Percentiles rank a stretch among this genome's conserved stretches.
These are phyloP conservation scores for Xestia rhomboidea DNA, from an alignment of 2,888 invertebrate genomes.

Conservation along the genomic window DNA sequence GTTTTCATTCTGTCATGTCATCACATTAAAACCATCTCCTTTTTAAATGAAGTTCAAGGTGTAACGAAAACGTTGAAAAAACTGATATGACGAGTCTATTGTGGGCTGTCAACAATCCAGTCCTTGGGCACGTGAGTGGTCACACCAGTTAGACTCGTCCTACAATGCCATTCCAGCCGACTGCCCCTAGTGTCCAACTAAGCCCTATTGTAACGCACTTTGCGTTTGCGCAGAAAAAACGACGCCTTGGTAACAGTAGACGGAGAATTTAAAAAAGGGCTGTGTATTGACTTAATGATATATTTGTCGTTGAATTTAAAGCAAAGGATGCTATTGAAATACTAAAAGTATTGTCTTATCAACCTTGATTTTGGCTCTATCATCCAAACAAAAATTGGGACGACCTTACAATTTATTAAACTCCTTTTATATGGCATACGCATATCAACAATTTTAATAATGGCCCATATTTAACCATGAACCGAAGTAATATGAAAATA, in stretches of 20 bases:
- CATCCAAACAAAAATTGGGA: neutral
- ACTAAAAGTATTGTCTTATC: slow-evolving; percentile 31
- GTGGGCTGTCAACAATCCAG: slow-evolving; percentile 64
- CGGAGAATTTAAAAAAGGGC: slow-evolving; percentile 13
- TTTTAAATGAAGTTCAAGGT: slow-evolving; percentile 40
- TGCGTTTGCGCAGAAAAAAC: slow-evolving; percentile 53
- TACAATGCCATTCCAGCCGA: slow-evolving; percentile 75
- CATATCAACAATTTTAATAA: slow-evolving; percentile 27
- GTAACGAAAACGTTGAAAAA: slow-evolving; percentile 42
- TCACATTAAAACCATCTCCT: neutral
- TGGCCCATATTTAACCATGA: slow-evolving; percentile 35
- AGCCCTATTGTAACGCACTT: slow-evolving; percentile 67
- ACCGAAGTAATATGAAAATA: slow-evolving; percentile 63
- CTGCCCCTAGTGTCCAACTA: slow-evolving; percentile 67
- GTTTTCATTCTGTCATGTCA: neutral
- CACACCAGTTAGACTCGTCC: slow-evolving; percentile 73
- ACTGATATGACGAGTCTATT: slow-evolving; percentile 56
- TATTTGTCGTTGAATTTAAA: slow-evolving; percentile 34
- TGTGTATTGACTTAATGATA: slow-evolving; percentile 21
- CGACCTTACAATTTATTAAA: neutral
- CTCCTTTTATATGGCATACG: slow-evolving; percentile 21
- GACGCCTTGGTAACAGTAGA: slow-evolving; percentile 53
- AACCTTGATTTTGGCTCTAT: slow-evolving; percentile 5
- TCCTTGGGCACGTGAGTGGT: slow-evolving; percentile 68
- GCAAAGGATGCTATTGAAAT: slow-evolving; percentile 37